Conservation (phyloP, 2,888 invertebrate species). For the Ormyrus rosae region DNA sequence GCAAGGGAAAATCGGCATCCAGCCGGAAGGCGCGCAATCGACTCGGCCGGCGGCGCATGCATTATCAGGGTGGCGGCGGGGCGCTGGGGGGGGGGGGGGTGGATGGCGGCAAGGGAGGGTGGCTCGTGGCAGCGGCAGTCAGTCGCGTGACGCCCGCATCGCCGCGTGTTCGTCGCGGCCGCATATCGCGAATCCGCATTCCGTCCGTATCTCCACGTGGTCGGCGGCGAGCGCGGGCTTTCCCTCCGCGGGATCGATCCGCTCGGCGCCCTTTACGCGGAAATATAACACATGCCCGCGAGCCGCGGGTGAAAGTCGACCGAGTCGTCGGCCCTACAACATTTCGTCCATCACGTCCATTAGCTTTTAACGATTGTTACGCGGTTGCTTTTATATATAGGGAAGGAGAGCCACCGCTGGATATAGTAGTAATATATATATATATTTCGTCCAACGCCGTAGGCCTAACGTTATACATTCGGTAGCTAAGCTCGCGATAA, state of each 20-base stretch:
- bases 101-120: conserved; percentile 27
- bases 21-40: background rate
- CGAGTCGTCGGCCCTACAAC: background rate
- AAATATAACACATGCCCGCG: background rate
- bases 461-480: background rate
- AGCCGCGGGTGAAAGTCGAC: background rate
- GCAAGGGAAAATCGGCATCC: too few relatives aligned
- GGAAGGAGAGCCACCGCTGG: too few relatives aligned
- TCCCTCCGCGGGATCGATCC: background rate
- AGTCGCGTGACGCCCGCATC: conserved; percentile 53
- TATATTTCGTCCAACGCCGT: too few relatives aligned
- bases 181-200: conserved; percentile 4
- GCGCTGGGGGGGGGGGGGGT: conserved; percentile 34
- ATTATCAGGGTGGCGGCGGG: background rate
- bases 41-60: conserved; percentile 44
- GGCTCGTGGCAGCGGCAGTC: conserved; percentile 46
- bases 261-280: background rate
- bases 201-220: conserved; percentile 44
- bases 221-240: background rate
- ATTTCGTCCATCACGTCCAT: conserved; percentile 17
- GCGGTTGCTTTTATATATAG: too few relatives aligned
- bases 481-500: background rate
- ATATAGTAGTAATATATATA: too few relatives aligned
- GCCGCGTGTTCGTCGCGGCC: conserved; percentile 22
- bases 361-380: background rate